Evolutionary conservation across 2,888 invertebrate genomes (phyloP).

Genomic region (Monoplex corrugatus): DNA sequence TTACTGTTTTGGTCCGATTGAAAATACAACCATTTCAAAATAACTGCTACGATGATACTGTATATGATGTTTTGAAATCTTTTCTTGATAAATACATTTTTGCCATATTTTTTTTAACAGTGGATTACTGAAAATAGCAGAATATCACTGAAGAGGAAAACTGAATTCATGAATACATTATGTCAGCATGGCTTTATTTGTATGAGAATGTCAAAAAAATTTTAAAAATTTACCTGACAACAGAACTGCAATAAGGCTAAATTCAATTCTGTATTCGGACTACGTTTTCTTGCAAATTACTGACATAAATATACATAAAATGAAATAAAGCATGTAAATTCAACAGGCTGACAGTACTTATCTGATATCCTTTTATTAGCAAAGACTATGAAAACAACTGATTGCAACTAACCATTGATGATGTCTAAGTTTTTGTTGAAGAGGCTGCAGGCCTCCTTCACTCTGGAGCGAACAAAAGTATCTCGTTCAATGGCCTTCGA

Average conservation of each 20-base stretch:
- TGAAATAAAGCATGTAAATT: neutral
- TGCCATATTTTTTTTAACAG: too few relatives aligned
- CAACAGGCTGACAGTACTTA: neutral
- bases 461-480: neutral
- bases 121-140: too few relatives aligned
- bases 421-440: neutral
- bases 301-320: neutral
- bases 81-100: too few relatives aligned
- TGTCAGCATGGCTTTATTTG: too few relatives aligned
- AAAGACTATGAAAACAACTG: neutral
- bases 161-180: too few relatives aligned
- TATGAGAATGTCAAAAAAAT: too few relatives aligned
- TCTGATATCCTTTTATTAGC: neutral
- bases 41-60: too few relatives aligned
- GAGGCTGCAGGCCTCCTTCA: neutral
- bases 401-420: constrained; percentile 7
- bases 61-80: too few relatives aligned
- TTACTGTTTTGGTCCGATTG: too few relatives aligned
- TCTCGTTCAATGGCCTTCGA: neutral
- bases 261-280: neutral
- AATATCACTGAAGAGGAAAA: too few relatives aligned
- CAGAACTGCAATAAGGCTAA: neutral
- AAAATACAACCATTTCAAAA: too few relatives aligned
- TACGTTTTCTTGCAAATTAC: neutral
- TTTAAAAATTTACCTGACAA: too few relatives aligned